These are phyloP conservation scores for Volucella inflata DNA, from an alignment of 2,888 invertebrate genomes.

Conservation along the genomic window DNA sequence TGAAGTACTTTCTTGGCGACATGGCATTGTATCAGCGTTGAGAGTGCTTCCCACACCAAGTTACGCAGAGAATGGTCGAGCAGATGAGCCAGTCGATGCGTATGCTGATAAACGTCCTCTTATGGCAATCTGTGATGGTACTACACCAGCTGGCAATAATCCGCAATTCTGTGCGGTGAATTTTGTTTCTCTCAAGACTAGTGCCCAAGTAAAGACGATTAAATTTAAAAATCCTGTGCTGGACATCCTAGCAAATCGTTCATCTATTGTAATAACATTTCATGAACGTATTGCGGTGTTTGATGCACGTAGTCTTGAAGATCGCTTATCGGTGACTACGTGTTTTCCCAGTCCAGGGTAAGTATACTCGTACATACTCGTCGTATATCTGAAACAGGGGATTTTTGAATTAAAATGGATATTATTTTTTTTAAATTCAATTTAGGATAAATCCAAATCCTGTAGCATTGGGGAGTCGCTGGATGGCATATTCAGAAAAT, in stretches of 20 bases:
- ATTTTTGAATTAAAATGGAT: neutral
- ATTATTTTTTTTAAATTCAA: neutral
- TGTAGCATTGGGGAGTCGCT: constrained; percentile 92
- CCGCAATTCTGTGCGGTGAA: constrained; percentile 91
- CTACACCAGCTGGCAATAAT: constrained; percentile 86
- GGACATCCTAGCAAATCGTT: constrained; percentile 94
- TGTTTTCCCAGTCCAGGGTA: constrained; percentile 94
- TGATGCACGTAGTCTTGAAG: constrained; percentile 94
- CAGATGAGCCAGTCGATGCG: constrained; percentile 86
- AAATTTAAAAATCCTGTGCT: constrained; percentile 96
- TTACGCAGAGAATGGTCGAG: constrained; percentile 84
- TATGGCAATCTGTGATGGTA: constrained; percentile 94
- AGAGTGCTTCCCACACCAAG: constrained; percentile 93
- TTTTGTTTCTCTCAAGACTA: constrained; percentile 89
- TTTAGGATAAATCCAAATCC: constrained; percentile 88
- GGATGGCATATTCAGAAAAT: constrained; percentile 94
- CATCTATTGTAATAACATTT: constrained; percentile 94
- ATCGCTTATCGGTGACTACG: constrained; percentile 93
- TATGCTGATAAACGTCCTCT: constrained; percentile 93
- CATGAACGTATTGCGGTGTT: constrained; percentile 95
- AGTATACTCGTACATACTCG: no score
- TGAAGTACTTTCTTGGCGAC: constrained; percentile 96
- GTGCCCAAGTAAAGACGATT: constrained; percentile 88
- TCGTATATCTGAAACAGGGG: neutral
- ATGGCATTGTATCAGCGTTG: constrained; percentile 93